Conservation (phyloP, 1,140 invertebrate species). For the Drosophila bocqueti region DNA sequence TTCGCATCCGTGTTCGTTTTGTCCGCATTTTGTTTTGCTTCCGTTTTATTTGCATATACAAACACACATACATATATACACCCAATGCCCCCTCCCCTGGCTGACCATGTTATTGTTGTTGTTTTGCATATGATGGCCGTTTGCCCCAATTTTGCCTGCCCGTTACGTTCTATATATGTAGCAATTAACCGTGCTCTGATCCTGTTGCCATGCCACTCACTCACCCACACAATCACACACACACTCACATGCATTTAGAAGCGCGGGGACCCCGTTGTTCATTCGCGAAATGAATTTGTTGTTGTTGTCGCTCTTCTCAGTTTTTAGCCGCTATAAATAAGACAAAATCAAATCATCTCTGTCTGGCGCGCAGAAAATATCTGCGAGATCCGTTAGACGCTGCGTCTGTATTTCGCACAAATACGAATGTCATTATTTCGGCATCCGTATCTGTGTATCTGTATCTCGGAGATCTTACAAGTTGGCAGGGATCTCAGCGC, state of each 20-base stretch:
- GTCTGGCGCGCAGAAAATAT: slow-evolving; percentile 42
- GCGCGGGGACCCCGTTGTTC: slow-evolving; percentile 18
- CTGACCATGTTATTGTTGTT: slow-evolving; percentile 53
- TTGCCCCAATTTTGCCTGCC: slow-evolving; percentile 65
- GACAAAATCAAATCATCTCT: slow-evolving; percentile 21
- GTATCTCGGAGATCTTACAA: slow-evolving; percentile 28
- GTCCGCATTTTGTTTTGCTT: slow-evolving; percentile 72
- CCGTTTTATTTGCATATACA: slow-evolving; percentile 36
- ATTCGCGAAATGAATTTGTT: slow-evolving; percentile 13
- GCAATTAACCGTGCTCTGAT: slow-evolving; percentile 56
- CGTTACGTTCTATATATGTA: slow-evolving; percentile 39
- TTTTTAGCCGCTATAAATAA: slow-evolving; percentile 50
- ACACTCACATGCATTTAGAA: slow-evolving; percentile 9
- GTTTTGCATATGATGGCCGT: slow-evolving; percentile 57
- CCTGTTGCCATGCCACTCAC: slow-evolving; percentile 72
- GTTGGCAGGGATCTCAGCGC: slow-evolving; percentile 10
- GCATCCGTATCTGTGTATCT: slow-evolving; percentile 18
- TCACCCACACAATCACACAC: slow-evolving; percentile 32
- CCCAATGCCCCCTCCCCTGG: background rate
- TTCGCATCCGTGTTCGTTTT: slow-evolving; percentile 29
- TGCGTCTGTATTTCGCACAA: slow-evolving; percentile 3
- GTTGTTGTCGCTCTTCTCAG: slow-evolving; percentile 13
- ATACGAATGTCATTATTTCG: background rate
- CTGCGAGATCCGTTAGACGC: slow-evolving; percentile 14
- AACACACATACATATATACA: slow-evolving; percentile 1